Evolutionary conservation across 2,888 invertebrate species (phyloP).

Genomic region (Eudiplozoon nipponicum): DNA sequence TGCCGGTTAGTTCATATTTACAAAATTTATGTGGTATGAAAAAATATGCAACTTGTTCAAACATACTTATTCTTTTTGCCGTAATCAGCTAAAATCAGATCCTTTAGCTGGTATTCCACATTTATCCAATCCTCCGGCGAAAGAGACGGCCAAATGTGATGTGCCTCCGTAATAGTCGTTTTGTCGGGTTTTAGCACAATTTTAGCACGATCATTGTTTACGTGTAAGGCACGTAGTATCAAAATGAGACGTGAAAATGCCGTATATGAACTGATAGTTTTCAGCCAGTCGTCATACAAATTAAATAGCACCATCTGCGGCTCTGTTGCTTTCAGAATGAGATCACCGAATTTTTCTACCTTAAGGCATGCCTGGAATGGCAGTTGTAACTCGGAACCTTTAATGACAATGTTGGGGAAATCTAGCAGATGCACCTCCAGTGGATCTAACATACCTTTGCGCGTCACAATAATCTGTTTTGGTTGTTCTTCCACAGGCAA

Average conservation of each 20-base stretch:
- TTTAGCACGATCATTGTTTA: slow-evolving; percentile 91
- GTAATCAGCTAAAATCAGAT: slow-evolving; percentile 84
- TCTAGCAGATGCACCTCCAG: slow-evolving; percentile 94
- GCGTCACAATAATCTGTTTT: slow-evolving; percentile 91
- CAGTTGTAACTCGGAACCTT: slow-evolving; percentile 69
- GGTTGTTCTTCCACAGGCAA: slow-evolving; percentile 96
- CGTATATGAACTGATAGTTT: slow-evolving; percentile 94
- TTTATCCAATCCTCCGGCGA: slow-evolving; percentile 98
- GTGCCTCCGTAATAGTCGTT: slow-evolving; percentile 85
- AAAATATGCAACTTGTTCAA: slow-evolving; percentile 1
- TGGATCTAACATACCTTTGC: slow-evolving; percentile 98
- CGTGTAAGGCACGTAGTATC: slow-evolving; percentile 74
- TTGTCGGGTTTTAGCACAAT: slow-evolving; percentile 91
- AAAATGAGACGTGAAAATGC: slow-evolving; percentile 83
- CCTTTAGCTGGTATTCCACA: slow-evolving; percentile 76
- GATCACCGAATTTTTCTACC: slow-evolving; percentile 84
- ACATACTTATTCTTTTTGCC: slow-evolving; percentile 88
- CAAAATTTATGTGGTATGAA: background rate
- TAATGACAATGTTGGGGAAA: slow-evolving; percentile 98
- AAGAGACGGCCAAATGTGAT: slow-evolving; percentile 94
- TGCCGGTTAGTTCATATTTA: no score
- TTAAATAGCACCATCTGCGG: slow-evolving; percentile 99
- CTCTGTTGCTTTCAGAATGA: slow-evolving; percentile 88
- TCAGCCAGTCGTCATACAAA: slow-evolving; percentile 92
- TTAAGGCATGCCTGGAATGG: slow-evolving; percentile 86